Evolutionary conservation across 2,113 vertebrate species (phyloP).

Genomic region (Chamaea fasciata): DNA sequence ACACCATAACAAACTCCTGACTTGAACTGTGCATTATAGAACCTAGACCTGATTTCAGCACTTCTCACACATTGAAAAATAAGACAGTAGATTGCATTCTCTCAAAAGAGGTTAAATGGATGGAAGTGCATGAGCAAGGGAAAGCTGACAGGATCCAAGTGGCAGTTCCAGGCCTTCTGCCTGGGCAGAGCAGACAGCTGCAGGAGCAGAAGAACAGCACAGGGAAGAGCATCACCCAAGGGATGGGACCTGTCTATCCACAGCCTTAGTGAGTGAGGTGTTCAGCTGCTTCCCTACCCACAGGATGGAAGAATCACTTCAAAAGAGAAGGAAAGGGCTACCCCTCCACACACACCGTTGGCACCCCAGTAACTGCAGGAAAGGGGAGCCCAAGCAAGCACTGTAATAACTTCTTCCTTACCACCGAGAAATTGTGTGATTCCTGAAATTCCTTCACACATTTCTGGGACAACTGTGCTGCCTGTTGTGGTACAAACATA

Average conservation of each 20-base stretch:
- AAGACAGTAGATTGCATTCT: not conserved
- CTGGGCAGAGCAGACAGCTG: not conserved
- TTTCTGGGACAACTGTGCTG: not conserved
- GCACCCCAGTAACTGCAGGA: not conserved
- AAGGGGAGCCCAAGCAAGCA: not conserved
- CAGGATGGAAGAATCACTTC: not conserved
- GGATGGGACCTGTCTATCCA: not conserved
- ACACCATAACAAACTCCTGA: not conserved
- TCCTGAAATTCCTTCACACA: not conserved
- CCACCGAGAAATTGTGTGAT: not conserved
- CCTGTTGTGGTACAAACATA: accelerated
- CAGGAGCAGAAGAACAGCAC: not conserved
- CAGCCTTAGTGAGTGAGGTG: not conserved
- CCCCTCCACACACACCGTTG: accelerated
- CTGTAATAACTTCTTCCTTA: not conserved
- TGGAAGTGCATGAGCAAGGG: not conserved
- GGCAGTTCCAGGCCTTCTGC: not conserved
- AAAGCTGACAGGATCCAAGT: not conserved
- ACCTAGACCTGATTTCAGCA: not conserved
- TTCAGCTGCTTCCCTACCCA: not conserved
- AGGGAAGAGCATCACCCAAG: not conserved
- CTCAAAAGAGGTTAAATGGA: not conserved
- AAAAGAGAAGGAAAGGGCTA: not conserved
- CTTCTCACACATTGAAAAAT: not conserved
- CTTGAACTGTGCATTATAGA: not conserved